Base-by-base conservation (phyloP, 2,113 vertebrate genomes). In the Rhea americana region DNA sequence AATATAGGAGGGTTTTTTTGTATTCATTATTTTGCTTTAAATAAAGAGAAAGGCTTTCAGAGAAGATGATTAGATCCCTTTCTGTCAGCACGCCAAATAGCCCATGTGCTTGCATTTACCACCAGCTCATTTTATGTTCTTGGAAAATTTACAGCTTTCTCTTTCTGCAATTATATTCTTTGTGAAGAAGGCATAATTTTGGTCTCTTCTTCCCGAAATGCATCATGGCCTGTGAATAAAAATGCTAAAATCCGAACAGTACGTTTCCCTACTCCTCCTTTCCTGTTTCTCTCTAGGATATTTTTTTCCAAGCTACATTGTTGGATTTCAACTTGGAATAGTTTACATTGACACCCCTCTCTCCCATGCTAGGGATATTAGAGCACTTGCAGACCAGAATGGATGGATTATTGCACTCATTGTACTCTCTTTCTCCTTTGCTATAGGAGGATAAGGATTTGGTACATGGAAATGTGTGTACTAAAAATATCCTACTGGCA, bases 401-500 rank as follows among this genome's bases (percentile, higher is more conserved):
- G 6, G 24, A 18, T 28, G 4, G 8, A 79, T 80, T 37, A 4
- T 30, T 26, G 10, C 55, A 7, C 75, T 94, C 59, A 51, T 67
- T 59, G 2, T 53, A 17, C 16, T 68, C 59, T 56, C 75, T 62
- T 73, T 47, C 43, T 51, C 7, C 17, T 56, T 76, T 22, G 2
- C 56, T 61, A 10, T 58, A 99, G 99, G 99, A 99, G 96, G 99
- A 99, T 91, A 99, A 99, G 97, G 98, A 99, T 96, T 96, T 99
- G 93, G 99, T 99, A 41, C 99, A 99, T 9, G 99, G 99, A 14
- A 99, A 99, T 2, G 98, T 99, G 74, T 99, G 99, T 85, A 98
- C 99, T 9, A 99, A 99, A 95, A 99, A 99, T 95, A 99, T 99
- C 89, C 97, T 99, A 3, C 91, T 99, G 96, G 99, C 99, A 65